These are phyloP conservation scores for Drosophila siamana DNA, from an alignment of 2,888 invertebrate genomes.

Conservation along the genomic window DNA sequence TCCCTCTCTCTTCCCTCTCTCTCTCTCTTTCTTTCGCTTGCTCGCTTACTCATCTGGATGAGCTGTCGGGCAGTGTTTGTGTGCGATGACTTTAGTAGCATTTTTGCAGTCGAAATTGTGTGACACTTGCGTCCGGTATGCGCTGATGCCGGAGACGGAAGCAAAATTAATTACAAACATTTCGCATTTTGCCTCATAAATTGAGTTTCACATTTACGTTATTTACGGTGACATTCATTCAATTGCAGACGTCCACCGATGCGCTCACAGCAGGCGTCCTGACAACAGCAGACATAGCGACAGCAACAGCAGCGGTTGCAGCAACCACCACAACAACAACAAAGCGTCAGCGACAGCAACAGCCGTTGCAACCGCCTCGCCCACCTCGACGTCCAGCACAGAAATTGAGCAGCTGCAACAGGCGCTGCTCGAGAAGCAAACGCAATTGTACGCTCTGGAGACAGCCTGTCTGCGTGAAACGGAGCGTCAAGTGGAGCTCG, in stretches of 20 bases:
- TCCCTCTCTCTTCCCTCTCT: neutral
- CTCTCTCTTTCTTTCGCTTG: neutral
- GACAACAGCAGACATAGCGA: constrained; percentile 32
- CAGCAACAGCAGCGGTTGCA: constrained; percentile 17
- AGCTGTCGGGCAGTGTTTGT: neutral
- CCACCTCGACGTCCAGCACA: constrained; percentile 16
- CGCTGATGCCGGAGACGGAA: constrained; percentile 53
- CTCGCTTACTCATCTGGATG: no score
- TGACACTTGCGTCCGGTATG: constrained; percentile 65
- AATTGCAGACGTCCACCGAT: constrained; percentile 62
- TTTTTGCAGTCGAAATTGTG: constrained; percentile 60
- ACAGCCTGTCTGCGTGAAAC: constrained; percentile 93
- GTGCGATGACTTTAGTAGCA: constrained; percentile 50
- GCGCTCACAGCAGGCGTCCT: constrained; percentile 51
- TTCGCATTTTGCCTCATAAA: constrained; percentile 55
- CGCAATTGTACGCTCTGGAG: constrained; percentile 94
- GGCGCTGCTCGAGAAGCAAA: constrained; percentile 92
- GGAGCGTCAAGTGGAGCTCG: constrained; percentile 91
- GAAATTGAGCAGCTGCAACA: constrained; percentile 91
- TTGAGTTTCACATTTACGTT: constrained; percentile 34
- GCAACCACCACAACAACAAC: constrained; percentile 14
- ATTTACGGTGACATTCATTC: constrained; percentile 42
- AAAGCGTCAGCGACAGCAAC: constrained; percentile 6
- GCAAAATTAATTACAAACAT: constrained; percentile 69
- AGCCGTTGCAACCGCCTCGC: constrained; percentile 17